Evolutionary conservation across 2,113 vertebrate species (phyloP), one percentile per base, ranked within the genome.

Genomic region (Pachyramphus minor): DNA sequence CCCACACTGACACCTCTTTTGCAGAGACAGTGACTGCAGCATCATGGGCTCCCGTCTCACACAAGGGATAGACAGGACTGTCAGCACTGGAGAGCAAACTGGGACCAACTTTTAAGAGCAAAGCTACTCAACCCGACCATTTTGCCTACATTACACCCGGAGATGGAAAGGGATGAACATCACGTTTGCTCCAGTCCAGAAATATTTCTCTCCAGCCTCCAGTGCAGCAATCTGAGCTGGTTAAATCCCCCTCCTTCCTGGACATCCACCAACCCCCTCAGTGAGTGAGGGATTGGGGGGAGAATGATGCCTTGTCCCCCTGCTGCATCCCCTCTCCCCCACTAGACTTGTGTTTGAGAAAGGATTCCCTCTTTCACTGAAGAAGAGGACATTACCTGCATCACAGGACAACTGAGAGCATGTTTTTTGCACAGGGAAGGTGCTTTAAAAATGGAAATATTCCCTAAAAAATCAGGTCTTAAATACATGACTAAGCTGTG

Each of bases 371-470:
- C 55, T n/a, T 58, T 52, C 37, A n/a, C 31, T 44, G 35, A n/a
- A 56, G 45, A 39, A 73, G 50, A 60, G 12, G 21, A 23, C 31
- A 44, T 25, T 21, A 8, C 28, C 24, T 41, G 42, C 18, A 2
- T 24, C 0, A 1, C 66, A 55, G 62, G 49, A 42, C 37, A 67
- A 19, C 66, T 42, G 49, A 93, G 42, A 69, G 15, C 31, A 31
- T 0, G 5, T 24, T 20, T 39, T 84, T 55, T 78, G 15, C 55
- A 19, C 31, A 0, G 2, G 14, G 13, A n/a, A 83, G 41, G 63
- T 56, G 45, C 45, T 86, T 73, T 77, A n/a, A 73, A 74, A 88
- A 84, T 87, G 27, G 74, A 93, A 95, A 81, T 45, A 67, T 9
- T 80, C 3, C 20, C 77, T 53, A 11, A 66, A 88, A 85, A 79